Evolutionary conservation across 2,888 invertebrate genomes (phyloP).

Genomic region (Campoplex nolae): DNA sequence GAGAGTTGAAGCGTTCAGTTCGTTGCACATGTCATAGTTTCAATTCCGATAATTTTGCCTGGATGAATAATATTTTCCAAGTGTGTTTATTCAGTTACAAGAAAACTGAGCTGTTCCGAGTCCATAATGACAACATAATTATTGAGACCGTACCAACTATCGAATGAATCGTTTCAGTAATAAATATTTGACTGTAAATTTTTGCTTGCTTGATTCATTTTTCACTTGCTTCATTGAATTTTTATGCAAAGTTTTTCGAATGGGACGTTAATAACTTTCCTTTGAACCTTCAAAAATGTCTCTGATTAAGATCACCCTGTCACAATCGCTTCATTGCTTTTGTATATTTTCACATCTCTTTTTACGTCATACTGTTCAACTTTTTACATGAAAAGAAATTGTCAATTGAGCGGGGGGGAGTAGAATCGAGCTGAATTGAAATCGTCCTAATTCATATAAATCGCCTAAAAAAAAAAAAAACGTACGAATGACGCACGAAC

Average conservation of each 20-base stretch:
- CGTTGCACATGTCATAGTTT: not conserved
- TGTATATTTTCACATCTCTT: not conserved
- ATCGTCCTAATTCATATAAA: not conserved
- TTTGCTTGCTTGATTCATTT: not conserved
- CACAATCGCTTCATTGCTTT: not conserved
- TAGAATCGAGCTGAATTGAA: not conserved
- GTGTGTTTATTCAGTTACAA: not conserved
- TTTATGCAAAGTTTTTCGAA: not conserved
- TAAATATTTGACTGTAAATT: not conserved
- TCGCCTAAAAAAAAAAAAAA: not conserved
- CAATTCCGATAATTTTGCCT: not conserved
- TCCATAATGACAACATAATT: too few species aligned
- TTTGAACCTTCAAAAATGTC: too few species aligned
- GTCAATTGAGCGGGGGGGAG: not conserved
- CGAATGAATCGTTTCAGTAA: not conserved
- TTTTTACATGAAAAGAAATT: not conserved
- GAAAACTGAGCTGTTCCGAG: not conserved
- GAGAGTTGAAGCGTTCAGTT: not conserved
- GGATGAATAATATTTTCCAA: not conserved
- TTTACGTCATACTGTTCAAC: not conserved
- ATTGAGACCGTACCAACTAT: not conserved
- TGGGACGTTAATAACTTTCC: not conserved
- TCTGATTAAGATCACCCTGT: not conserved
- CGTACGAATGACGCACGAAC: not conserved
- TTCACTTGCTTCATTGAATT: not conserved